Evolutionary conservation across 2,113 vertebrate genomes (phyloP), one percentile per base, ranked within the genome.

Genomic region (Lepus europaeus): DNA sequence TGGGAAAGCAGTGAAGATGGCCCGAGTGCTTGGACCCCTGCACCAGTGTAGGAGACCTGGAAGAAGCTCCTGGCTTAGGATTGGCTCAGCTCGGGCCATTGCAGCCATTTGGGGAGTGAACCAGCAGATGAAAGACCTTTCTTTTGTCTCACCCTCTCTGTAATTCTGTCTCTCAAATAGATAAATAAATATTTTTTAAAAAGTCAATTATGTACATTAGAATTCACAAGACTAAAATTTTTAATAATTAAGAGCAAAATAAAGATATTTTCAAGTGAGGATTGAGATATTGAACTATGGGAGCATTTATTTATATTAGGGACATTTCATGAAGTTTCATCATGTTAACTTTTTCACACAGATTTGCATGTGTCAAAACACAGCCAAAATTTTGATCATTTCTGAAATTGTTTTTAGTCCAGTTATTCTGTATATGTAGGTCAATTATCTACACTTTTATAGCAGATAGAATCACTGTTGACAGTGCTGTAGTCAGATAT

Each of bases 171-270:
- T 39, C 39, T 39, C 39, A 39, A 39, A 39, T 39, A 39, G 39
- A 39, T 39, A 39, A 39, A 39, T 39, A 39, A 39, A 39, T 39
- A 39, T 39, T 39, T 39, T 39, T 39, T 39, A 39, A 56, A 83
- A 90, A 93, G 74, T 64, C 84, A 97, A 56, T 90, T 69, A 66
- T 72, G 80, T 27, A 51, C 81, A 89, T 53, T 89, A 89, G 45
- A 91, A 77, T 61, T 85, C 78, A 61, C 84, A 33, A 74, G 10
- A 49, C n/a, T 80, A 78, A 90, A 74, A 64, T 39, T 61, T 61
- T 70, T 77, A 72, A 76, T 86, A 91, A 69, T 49, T 39, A 17
- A 64, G 36, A 85, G 33, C n/a, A 53, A 91, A 36, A 13, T 13
- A 10, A 69, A 59, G 77, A 16, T 63, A 80, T 78, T 95, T 93